Percentiles rank a stretch among this genome's conserved stretches.
Conservation (phyloP, 2,797 vertebrate species). For the Loriculus beryllinus region DNA sequence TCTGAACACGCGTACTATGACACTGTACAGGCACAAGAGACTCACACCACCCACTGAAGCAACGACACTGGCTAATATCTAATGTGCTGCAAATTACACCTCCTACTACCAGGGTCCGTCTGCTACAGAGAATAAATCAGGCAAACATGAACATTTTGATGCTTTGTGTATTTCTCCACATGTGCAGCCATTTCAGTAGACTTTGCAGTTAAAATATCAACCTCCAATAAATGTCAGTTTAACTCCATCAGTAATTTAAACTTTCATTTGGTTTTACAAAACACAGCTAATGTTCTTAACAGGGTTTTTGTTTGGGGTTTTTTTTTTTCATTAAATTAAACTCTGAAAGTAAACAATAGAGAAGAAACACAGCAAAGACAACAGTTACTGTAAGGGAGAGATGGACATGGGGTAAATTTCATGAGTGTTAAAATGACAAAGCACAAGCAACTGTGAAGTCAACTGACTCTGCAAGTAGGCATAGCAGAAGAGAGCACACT, state of each 20-base stretch:
- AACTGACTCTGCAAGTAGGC: background rate
- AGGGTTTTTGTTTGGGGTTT: background rate
- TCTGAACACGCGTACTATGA: constrained; percentile 77
- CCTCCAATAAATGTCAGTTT: background rate
- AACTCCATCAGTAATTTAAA: background rate
- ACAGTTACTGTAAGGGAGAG: background rate
- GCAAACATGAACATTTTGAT: background rate
- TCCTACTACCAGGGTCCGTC: constrained; percentile 41
- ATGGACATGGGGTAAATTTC: background rate
- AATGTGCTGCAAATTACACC: constrained; percentile 65
- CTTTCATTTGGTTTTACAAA: background rate
- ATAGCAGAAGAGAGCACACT: background rate
- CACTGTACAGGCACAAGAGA: background rate
- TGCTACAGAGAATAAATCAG: constrained; percentile 51
- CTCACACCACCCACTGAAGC: constrained; percentile 58
- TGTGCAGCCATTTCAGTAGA: constrained; percentile 7
- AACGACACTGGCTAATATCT: constrained; percentile 64
- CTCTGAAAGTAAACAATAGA: background rate
- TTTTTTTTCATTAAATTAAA: background rate
- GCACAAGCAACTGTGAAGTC: background rate
- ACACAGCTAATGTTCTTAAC: background rate
- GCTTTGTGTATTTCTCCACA: constrained; percentile 30
- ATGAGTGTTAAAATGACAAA: background rate
- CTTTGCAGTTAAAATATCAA: background rate
- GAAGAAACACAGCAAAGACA: background rate